Percentiles rank a stretch among this genome's conserved stretches.
Evolutionary conservation across 2,888 invertebrate species (phyloP).

Genomic region (Euplexia lucipara): DNA sequence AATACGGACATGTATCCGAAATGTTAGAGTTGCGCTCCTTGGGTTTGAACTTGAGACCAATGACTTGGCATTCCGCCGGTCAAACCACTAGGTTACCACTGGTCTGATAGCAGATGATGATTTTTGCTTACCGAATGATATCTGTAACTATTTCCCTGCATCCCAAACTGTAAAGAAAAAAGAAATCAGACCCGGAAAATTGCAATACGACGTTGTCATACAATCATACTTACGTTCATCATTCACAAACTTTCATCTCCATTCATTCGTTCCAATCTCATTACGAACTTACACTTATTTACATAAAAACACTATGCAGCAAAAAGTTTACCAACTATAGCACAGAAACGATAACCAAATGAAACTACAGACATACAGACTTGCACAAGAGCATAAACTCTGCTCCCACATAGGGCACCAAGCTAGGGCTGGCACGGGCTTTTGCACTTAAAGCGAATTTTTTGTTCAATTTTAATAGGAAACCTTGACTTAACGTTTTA

Average conservation of each 20-base stretch:
- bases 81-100: too few relatives aligned
- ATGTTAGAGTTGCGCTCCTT: too few relatives aligned
- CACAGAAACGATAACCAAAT: conserved; percentile 62
- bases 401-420: conserved; percentile 41
- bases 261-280: conserved; percentile 29
- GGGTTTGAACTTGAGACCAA: too few relatives aligned
- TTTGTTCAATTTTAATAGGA: background rate
- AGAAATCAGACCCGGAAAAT: background rate
- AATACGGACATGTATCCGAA: too few relatives aligned
- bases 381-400: conserved; percentile 56
- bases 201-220: background rate
- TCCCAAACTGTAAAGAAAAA: background rate
- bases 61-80: too few relatives aligned
- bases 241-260: conserved; percentile 8
- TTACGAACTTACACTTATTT: conserved; percentile 34
- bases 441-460: background rate
- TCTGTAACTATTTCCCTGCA: background rate
- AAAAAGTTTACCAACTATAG: conserved; percentile 56
- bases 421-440: conserved; percentile 28
- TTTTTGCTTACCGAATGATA: too few relatives aligned
- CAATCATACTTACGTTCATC: background rate
- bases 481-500: too few relatives aligned
- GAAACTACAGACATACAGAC: conserved; percentile 60
- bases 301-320: conserved; percentile 40
- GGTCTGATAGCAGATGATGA: too few relatives aligned